phyloP scores from a whole-genome alignment of 37 sponge, comb jelly and placozoan species.

The Agelas oroides region DNA sequence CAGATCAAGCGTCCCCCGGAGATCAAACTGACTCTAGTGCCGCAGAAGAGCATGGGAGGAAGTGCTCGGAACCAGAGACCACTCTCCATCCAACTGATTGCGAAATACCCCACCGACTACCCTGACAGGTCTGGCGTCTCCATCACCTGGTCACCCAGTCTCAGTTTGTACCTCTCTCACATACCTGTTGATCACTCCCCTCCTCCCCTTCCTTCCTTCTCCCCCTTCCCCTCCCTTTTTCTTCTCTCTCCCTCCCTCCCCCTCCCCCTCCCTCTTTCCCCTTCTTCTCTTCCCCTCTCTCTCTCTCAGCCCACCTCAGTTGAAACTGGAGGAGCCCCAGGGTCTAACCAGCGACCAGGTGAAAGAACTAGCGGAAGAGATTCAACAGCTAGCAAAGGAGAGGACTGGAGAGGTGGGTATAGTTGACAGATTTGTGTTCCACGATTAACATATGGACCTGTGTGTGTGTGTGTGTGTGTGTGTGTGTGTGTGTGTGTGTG shows the following conservation, averaged over 20 bases:
- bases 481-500: too few species aligned
- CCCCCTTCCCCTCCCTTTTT: too few species aligned
- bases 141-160: too few species aligned
- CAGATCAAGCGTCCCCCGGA: slow-evolving; percentile 80
- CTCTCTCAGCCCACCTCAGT: slow-evolving; percentile 28
- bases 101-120: slow-evolving; percentile 78
- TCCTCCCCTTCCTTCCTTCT: too few species aligned
- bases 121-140: slow-evolving; percentile 48
- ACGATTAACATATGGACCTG: not conserved
- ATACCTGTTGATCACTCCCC: too few species aligned
- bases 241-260: too few species aligned
- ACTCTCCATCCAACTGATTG: slow-evolving; percentile 44
- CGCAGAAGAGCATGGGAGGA: slow-evolving; percentile 71
- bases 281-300: not conserved
- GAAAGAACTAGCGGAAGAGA: slow-evolving; percentile 46
- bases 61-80: slow-evolving; percentile 19
- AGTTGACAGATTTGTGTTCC: not conserved
- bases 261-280: too few species aligned
- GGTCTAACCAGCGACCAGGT: slow-evolving; percentile 44
- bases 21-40: slow-evolving; percentile 48
- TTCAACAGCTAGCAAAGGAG: slow-evolving; percentile 53
- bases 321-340: slow-evolving; percentile 42
- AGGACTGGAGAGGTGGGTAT: slow-evolving; percentile 55
- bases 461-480: slow-evolving; percentile 16
- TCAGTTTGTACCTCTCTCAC: too few species aligned